These are phyloP conservation scores for Agapornis roseicollis DNA, from an alignment of 2,113 vertebrate genomes.

Conservation along the genomic window DNA sequence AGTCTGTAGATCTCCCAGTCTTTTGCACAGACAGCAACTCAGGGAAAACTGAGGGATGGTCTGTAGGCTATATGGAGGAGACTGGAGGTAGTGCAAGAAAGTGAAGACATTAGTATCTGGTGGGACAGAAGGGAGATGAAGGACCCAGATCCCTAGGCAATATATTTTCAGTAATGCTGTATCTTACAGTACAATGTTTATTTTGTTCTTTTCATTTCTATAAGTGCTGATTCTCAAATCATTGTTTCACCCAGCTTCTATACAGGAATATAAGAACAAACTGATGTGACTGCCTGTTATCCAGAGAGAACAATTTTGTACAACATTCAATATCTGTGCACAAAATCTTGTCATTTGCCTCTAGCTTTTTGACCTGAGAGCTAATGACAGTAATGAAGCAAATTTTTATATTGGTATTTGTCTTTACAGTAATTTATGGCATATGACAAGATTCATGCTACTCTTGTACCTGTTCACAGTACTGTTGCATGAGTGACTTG, in stretches of 20 bases:
- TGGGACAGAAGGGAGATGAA: neutral
- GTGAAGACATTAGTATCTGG: neutral
- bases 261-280: neutral
- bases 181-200: neutral
- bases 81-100: neutral
- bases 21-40: neutral
- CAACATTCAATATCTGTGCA: neutral
- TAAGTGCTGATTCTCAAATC: neutral
- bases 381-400: neutral
- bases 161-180: neutral
- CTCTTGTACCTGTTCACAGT: neutral
- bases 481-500: neutral
- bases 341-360: neutral
- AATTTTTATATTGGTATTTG: rapidly evolving
- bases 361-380: neutral
- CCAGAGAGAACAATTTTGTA: neutral
- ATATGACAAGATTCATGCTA: rapidly evolving
- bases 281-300: neutral
- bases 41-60: neutral
- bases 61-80: neutral
- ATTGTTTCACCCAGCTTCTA: neutral
- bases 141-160: neutral
- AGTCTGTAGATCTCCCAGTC: neutral
- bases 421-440: neutral
- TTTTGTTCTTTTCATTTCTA: neutral